Evolutionary conservation across 1,140 invertebrate species (phyloP).

Genomic region (Trachymyrmex septentrionalis): DNA sequence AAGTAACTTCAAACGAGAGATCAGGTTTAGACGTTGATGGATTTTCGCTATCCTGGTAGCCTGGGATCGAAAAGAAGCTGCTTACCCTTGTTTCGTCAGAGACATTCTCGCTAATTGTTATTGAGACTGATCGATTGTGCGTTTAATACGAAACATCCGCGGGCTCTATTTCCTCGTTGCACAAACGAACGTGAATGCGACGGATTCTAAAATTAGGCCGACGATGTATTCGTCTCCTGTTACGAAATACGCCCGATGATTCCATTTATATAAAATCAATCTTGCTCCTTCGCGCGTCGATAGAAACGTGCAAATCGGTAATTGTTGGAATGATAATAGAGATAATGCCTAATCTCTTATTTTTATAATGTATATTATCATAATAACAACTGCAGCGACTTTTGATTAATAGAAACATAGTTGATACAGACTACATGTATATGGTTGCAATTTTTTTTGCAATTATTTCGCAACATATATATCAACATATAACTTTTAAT

Average conservation of each 20-base stretch:
- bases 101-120: constrained; percentile 48
- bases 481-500: neutral
- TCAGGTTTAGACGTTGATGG: neutral
- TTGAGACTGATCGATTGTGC: constrained; percentile 4
- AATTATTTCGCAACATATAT: neutral
- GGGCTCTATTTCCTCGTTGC: neutral
- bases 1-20: neutral
- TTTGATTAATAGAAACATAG: neutral
- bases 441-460: neutral
- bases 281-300: neutral
- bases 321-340: neutral
- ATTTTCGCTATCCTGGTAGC: neutral
- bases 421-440: neutral
- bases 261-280: neutral
- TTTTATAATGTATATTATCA: too few relatives aligned
- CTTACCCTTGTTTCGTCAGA: constrained; percentile 60
- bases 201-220: constrained; percentile 71
- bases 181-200: constrained; percentile 40
- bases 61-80: constrained; percentile 11
- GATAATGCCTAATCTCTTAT: too few relatives aligned
- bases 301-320: neutral
- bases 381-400: too few relatives aligned
- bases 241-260: neutral
- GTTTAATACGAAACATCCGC: constrained; percentile 42
- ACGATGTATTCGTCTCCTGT: constrained; percentile 4